Conservation (phyloP, 2,113 vertebrate species). For the Chlorodrepanis virens region DNA sequence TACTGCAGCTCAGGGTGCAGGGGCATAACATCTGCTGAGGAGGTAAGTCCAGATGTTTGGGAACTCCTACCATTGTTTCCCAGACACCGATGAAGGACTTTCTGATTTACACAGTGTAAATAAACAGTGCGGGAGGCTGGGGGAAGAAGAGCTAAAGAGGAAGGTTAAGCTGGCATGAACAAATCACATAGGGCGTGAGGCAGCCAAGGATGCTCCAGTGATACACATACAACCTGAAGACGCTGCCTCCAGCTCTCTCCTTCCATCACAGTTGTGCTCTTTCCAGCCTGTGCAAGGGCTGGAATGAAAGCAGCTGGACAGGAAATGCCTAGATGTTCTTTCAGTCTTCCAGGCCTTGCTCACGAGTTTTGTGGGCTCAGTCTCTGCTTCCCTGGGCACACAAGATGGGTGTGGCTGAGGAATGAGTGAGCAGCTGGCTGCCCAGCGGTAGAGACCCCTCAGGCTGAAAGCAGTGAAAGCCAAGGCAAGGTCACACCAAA, state of each 20-base stretch:
- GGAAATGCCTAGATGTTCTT: neutral
- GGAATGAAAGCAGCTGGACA: neutral
- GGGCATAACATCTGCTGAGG: neutral
- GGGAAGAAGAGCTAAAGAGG: neutral
- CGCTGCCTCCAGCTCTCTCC: neutral
- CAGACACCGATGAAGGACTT: neutral
- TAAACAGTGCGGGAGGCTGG: neutral
- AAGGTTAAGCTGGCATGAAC: neutral
- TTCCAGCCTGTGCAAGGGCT: neutral
- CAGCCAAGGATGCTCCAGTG: neutral
- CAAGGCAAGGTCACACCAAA: neutral
- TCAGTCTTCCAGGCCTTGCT: neutral
- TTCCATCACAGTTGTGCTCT: neutral
- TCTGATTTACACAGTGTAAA: neutral
- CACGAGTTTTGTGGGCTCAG: neutral
- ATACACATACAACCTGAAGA: neutral
- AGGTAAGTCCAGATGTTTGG: neutral
- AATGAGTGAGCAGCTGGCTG: neutral
- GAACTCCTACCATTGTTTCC: neutral
- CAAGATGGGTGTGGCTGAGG: neutral
- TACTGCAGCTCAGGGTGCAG: neutral
- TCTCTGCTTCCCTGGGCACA: neutral
- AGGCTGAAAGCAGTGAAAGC: neutral
- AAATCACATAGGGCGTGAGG: neutral
- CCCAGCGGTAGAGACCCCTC: neutral